A percentile compares a stretch with the other conserved stretches of the same genome.
Evolutionary conservation across 2,888 invertebrate species (phyloP).

Genomic region (Chaitophorus viminalis): DNA sequence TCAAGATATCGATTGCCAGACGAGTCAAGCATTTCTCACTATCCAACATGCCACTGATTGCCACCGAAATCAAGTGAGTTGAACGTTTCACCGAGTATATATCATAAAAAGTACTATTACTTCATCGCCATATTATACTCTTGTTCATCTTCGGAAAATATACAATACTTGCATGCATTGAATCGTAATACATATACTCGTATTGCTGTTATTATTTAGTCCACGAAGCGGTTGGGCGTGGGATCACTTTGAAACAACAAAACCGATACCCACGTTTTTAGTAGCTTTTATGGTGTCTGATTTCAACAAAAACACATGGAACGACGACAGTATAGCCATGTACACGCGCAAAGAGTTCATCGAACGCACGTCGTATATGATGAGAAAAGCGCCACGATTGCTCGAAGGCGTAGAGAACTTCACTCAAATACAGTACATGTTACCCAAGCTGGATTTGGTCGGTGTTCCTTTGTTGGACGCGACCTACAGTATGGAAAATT

Average conservation of each 20-base stretch:
- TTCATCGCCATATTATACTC: too few relatives aligned
- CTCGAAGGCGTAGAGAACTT: conserved; percentile 72
- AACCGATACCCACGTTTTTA: conserved; percentile 71
- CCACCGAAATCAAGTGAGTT: conserved; percentile 1
- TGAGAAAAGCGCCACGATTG: conserved; percentile 72
- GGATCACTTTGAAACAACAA: conserved; percentile 63
- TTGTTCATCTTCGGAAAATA: too few relatives aligned
- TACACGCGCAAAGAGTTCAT: conserved; percentile 63
- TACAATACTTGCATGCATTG: too few relatives aligned
- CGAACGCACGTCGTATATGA: conserved; percentile 69
- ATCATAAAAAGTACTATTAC: too few relatives aligned
- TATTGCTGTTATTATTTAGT: background rate
- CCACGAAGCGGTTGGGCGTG: conserved; percentile 67
- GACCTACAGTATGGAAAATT: conserved; percentile 83
- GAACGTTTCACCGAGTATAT: background rate
- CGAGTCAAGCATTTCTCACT: conserved; percentile 59
- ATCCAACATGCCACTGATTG: conserved; percentile 64
- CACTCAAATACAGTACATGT: conserved; percentile 71
- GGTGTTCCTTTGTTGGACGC: conserved; percentile 82
- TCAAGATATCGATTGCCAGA: conserved; percentile 76
- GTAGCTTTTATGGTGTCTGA: conserved; percentile 88
- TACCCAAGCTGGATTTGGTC: conserved; percentile 78
- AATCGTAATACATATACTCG: too few relatives aligned
- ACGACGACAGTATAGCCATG: conserved; percentile 59
- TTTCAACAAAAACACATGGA: conserved; percentile 71